Evolutionary conservation across 2,888 invertebrate genomes (phyloP).

Genomic region (Cataglyphis cursor): DNA sequence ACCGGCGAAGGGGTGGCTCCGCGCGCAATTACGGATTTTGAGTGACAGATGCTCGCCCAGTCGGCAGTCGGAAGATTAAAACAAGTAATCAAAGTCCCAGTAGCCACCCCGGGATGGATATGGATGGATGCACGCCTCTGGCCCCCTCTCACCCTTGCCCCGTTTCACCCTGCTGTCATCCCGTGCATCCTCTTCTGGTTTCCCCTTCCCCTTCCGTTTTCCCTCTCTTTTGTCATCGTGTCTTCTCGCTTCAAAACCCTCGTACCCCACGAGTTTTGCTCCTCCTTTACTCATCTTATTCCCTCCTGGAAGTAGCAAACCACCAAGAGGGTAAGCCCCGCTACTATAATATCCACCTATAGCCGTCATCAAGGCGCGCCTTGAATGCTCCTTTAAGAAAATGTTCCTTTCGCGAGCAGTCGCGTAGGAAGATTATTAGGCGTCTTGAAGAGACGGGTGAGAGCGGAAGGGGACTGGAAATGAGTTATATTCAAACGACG

Average conservation of each 20-base stretch:
- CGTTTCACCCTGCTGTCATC: slow-evolving; percentile 55
- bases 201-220: slow-evolving; percentile 35
- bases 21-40: slow-evolving; percentile 86
- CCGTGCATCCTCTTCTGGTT: slow-evolving; percentile 49
- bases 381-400: slow-evolving; percentile 77
- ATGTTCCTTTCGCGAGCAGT: slow-evolving; percentile 74
- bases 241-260: slow-evolving; percentile 69
- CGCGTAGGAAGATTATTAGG: slow-evolving; percentile 71
- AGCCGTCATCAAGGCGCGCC: slow-evolving; percentile 72
- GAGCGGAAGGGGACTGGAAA: neutral
- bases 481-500: slow-evolving; percentile 69
- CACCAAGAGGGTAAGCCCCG: slow-evolving; percentile 65
- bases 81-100: slow-evolving; percentile 86
- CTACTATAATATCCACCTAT: slow-evolving; percentile 76
- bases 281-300: slow-evolving; percentile 63
- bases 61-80: slow-evolving; percentile 86
- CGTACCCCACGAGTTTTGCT: slow-evolving; percentile 61
- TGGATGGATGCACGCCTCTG: slow-evolving; percentile 83
- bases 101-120: slow-evolving; percentile 83
- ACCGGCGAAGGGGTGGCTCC: slow-evolving; percentile 77
- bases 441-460: slow-evolving; percentile 58
- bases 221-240: slow-evolving; percentile 55
- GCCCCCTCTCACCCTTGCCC: slow-evolving; percentile 48
- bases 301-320: slow-evolving; percentile 62
- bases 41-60: slow-evolving; percentile 87